These are phyloP conservation scores for Neodiprion lecontei DNA, from an alignment of 1,140 invertebrate species.

Conservation along the genomic window DNA sequence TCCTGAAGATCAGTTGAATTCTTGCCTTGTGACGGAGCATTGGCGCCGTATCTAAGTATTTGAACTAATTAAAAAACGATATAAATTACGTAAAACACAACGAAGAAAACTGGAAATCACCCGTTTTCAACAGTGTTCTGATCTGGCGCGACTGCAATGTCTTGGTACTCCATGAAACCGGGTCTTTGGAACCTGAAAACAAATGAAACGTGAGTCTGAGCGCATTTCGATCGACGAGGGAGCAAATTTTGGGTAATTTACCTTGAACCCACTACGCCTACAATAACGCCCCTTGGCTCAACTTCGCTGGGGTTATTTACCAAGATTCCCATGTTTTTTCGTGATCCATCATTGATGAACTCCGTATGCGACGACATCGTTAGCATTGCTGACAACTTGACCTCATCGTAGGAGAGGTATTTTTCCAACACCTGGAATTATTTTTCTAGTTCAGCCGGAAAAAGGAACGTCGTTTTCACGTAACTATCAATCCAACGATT, in stretches of 20 bases:
- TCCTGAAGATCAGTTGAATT: neutral
- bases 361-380: slow-evolving; percentile 67
- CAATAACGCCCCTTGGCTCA: slow-evolving; percentile 54
- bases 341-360: slow-evolving; percentile 70
- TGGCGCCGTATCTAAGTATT: too few species aligned
- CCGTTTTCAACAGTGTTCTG: slow-evolving; percentile 63
- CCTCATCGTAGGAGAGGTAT: slow-evolving; percentile 67
- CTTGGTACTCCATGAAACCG: slow-evolving; percentile 66
- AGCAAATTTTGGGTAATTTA: slow-evolving; percentile 21
- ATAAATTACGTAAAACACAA: too few species aligned
- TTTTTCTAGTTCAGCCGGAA: neutral
- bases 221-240: neutral
- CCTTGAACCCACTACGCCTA: slow-evolving; percentile 51
- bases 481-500: neutral
- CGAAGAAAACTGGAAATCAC: slow-evolving; percentile 36
- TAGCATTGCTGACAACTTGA: slow-evolving; percentile 69
- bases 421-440: slow-evolving; percentile 53
- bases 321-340: slow-evolving; percentile 64
- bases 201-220: neutral
- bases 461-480: neutral
- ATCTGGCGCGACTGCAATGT: slow-evolving; percentile 59
- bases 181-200: slow-evolving; percentile 53
- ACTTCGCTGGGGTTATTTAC: slow-evolving; percentile 44
- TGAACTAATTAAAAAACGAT: too few species aligned
- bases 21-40: neutral